Evolutionary conservation across 2,888 invertebrate genomes (phyloP).

Genomic region (Cheilosia soror): DNA sequence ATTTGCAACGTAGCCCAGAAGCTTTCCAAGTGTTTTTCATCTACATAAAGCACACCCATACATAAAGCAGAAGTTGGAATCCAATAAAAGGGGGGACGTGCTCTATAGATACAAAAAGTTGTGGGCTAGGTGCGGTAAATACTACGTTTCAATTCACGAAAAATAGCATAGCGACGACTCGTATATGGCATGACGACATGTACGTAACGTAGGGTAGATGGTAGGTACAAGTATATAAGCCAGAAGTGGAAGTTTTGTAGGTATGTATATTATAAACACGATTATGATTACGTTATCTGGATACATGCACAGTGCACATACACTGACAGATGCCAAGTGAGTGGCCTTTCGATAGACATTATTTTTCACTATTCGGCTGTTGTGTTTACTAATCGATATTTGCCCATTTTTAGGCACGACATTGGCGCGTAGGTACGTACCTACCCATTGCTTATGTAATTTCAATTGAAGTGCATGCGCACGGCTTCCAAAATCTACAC

Average conservation of each 20-base stretch:
- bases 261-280: conserved; percentile 10
- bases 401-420: conserved; percentile 41
- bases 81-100: background rate
- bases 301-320: background rate
- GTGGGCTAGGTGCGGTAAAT: background rate
- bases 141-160: conserved; percentile 39
- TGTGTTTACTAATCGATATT: conserved; percentile 52
- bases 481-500: background rate
- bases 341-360: conserved; percentile 19
- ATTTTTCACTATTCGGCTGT: conserved; percentile 8
- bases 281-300: conserved; percentile 57
- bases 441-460: conserved; percentile 28
- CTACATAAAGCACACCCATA: background rate
- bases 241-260: background rate
- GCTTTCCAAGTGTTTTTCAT: conserved; percentile 31
- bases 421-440: conserved; percentile 26
- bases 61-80: conserved; percentile 17
- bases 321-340: conserved; percentile 9
- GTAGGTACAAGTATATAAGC: background rate
- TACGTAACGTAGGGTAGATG: conserved; percentile 2
- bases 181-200: conserved; percentile 36
- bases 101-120: background rate
- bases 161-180: conserved; percentile 16
- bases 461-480: conserved; percentile 39
- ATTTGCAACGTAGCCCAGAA: conserved; percentile 50